Conservation (phyloP, 2,888 invertebrate species). For the Pasiphila rectangulata region DNA sequence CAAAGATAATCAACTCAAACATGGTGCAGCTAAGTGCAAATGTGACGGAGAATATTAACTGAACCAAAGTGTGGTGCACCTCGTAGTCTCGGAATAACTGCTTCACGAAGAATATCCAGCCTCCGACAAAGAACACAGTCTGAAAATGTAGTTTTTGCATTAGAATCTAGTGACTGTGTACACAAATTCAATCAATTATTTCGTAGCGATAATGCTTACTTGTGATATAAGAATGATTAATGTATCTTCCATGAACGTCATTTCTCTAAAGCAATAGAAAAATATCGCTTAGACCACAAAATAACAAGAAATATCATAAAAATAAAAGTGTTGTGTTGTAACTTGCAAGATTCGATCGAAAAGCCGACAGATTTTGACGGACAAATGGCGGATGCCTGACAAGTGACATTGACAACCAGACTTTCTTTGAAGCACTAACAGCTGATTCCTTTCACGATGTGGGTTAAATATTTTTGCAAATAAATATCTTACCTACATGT, state of each 20-base stretch:
- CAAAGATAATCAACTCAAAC: conserved; percentile 99
- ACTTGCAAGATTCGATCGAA: too few species aligned
- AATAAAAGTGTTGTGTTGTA: too few species aligned
- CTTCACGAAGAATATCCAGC: conserved; percentile 99
- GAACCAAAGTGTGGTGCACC: conserved; percentile 95
- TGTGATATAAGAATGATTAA: conserved; percentile 91
- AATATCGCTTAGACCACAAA: too few species aligned
- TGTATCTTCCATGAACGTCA: conserved; percentile 93
- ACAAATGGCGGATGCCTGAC: too few species aligned
- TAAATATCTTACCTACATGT: too few species aligned
- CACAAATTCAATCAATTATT: too few species aligned
- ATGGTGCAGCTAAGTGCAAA: conserved; percentile 98
- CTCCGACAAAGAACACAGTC: conserved; percentile 96
- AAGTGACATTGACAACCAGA: too few species aligned
- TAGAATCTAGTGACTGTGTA: background rate
- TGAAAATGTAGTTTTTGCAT: conserved; percentile 60
- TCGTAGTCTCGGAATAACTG: conserved; percentile 98
- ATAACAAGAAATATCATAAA: too few species aligned
- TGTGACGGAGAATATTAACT: conserved; percentile 96
- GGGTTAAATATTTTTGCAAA: too few species aligned
- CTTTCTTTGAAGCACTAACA: too few species aligned
- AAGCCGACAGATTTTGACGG: too few species aligned
- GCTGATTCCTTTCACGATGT: too few species aligned
- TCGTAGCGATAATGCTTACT: conserved; percentile 64
- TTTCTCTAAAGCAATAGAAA: conserved; percentile 47